Conservation (phyloP, 2,113 vertebrate genomes). For the Tonatia bakeri region DNA sequence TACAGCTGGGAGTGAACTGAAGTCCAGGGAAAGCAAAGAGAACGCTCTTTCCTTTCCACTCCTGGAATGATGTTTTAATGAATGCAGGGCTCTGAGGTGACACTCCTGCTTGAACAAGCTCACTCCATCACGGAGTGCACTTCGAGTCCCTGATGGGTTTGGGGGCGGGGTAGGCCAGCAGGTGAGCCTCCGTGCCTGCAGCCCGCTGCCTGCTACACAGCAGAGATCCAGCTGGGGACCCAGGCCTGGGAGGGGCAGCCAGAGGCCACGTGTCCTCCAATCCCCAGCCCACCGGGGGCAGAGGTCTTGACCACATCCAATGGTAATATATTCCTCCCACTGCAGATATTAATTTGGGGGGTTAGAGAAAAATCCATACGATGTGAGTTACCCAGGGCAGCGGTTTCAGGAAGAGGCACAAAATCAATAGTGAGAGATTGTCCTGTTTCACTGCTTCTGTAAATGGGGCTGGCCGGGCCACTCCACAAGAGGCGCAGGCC, state of each 20-base stretch:
- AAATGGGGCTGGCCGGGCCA: constrained; percentile 88
- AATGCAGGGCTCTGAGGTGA: not conserved
- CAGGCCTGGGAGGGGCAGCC: not conserved
- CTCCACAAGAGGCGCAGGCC: constrained; percentile 74
- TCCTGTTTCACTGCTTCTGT: constrained; percentile 91
- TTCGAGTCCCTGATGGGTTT: not conserved
- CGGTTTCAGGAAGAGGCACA: constrained; percentile 81
- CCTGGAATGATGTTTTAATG: not conserved
- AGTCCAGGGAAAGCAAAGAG: not conserved
- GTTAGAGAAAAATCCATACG: constrained; percentile 94
- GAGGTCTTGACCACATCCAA: constrained; percentile 69
- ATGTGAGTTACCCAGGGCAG: constrained; percentile 91
- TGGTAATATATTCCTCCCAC: constrained; percentile 71
- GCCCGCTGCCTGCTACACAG: not conserved
- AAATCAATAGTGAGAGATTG: constrained; percentile 95
- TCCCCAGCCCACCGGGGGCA: not conserved
- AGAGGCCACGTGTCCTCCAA: not conserved
- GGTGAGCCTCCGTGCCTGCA: not conserved
- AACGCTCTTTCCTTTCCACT: not conserved
- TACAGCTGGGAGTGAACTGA: not conserved
- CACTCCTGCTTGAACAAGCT: not conserved
- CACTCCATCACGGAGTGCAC: not conserved
- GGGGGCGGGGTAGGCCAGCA: not conserved
- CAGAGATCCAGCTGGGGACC: not conserved
- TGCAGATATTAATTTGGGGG: constrained; percentile 86